Evolutionary conservation across 2,888 invertebrate genomes (phyloP).

Genomic region (Scaptomyza cyrtandrae): DNA sequence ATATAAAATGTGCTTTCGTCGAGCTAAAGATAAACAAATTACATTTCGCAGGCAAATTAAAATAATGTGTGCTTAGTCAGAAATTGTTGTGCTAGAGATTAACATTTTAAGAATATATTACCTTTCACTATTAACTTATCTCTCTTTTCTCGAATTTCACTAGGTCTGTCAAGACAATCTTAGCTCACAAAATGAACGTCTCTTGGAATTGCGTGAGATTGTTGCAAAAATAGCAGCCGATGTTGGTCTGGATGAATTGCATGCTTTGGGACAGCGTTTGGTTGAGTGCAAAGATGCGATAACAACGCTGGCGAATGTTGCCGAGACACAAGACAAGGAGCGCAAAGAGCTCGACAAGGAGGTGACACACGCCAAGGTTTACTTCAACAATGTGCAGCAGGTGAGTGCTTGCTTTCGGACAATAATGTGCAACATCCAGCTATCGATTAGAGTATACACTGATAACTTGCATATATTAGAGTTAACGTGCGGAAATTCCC

Average conservation of each 20-base stretch:
- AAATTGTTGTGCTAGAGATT: neutral
- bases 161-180: conserved; percentile 92
- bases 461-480: conserved; percentile 42
- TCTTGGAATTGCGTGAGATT: conserved; percentile 89
- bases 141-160: neutral
- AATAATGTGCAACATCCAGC: conserved; percentile 5
- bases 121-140: neutral
- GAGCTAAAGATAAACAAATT: conserved; percentile 53
- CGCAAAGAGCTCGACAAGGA: conserved; percentile 86
- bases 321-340: conserved; percentile 88
- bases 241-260: conserved; percentile 91
- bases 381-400: conserved; percentile 91
- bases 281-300: conserved; percentile 91
- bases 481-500: conserved; percentile 69
- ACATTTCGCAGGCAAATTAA: conserved; percentile 45
- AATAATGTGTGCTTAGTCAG: conserved; percentile 6
- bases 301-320: conserved; percentile 90
- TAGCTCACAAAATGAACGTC: conserved; percentile 88
- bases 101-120: neutral
- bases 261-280: conserved; percentile 90
- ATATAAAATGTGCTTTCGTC: conserved; percentile 12
- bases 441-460: conserved; percentile 59
- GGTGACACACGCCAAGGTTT: conserved; percentile 86
- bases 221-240: conserved; percentile 92
- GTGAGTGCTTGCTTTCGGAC: conserved; percentile 84